Evolutionary conservation across 2,888 invertebrate genomes (phyloP), one percentile per base, ranked within the genome.

Genomic region (Oscheius sp.): DNA sequence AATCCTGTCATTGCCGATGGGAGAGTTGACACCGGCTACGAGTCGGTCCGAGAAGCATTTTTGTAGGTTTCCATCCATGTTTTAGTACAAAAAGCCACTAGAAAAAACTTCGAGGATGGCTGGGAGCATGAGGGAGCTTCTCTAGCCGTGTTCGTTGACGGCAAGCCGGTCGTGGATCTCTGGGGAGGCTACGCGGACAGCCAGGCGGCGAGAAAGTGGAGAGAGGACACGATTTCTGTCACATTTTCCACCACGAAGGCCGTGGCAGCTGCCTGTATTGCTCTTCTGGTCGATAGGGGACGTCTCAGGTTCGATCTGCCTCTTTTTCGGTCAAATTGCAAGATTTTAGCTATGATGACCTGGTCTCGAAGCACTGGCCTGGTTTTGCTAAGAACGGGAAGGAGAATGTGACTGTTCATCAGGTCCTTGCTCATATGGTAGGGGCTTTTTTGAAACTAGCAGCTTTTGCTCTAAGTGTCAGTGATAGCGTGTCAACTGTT

Each of bases 121-220:
- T 88, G 84, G 85, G 90, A 90, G 74, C 83, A 81, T 59, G 79
- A 81, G 11, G 87, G 87, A 10, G 89, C 87, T 1, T 88, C 89
- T 47, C 89, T 90, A 79, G 77, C 82, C 11, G 90, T 90, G 4
- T 91, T 89, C 74, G 86, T 89, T 77, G 85, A 87, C 76, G 90
- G 90, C 10, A 58, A 48, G 35, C 77, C 76, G 51, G 81, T 81
- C 73, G 90, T 90, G 3, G 89, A 90, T 77, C 65, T 91, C 21
- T 90, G 90, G 90, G 90, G 90, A 68, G 91, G 91, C 9, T 89
- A 88, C 77, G 89, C 90, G 1, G 86, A 86, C 58, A 63, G 68
- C 47, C 79, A 80, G 63, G 72, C 78, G 35, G 73, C 75, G 32
- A 63, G 85, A 32, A 70, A 76, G 33, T 86, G 86, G 86, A 77